These are phyloP conservation scores for Suricata suricatta DNA, from an alignment of 2,113 vertebrate species.

Conservation along the genomic window DNA sequence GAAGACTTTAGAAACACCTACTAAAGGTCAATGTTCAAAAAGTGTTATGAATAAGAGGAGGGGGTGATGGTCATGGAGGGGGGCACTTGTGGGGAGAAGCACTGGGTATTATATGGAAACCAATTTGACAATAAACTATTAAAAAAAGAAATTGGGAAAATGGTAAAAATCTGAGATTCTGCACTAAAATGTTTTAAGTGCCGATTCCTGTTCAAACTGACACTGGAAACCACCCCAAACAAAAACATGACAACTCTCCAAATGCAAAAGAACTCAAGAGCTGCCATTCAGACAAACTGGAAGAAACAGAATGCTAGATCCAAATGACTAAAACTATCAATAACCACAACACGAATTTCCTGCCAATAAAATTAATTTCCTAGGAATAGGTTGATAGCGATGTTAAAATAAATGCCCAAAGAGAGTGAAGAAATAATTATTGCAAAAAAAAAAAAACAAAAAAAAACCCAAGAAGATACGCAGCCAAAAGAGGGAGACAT, in stretches of 20 bases:
- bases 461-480: neutral
- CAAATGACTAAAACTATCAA: neutral
- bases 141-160: neutral
- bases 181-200: neutral
- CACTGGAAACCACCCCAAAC: neutral
- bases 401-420: constrained; percentile 4
- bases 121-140: too few species aligned
- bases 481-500: neutral
- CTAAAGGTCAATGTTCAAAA: neutral
- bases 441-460: neutral
- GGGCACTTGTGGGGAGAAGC: too few species aligned
- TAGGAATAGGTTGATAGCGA: neutral
- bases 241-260: neutral
- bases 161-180: neutral
- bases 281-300: neutral
- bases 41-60: neutral
- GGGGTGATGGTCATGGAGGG: too few species aligned
- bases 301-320: neutral
- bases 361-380: neutral
- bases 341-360: neutral
- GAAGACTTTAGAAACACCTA: neutral
- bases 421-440: constrained; percentile 17
- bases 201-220: neutral
- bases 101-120: too few species aligned
- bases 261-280: neutral